Evolutionary conservation across 2,888 invertebrate species (phyloP).

Genomic region (Achlya flavicornis): DNA sequence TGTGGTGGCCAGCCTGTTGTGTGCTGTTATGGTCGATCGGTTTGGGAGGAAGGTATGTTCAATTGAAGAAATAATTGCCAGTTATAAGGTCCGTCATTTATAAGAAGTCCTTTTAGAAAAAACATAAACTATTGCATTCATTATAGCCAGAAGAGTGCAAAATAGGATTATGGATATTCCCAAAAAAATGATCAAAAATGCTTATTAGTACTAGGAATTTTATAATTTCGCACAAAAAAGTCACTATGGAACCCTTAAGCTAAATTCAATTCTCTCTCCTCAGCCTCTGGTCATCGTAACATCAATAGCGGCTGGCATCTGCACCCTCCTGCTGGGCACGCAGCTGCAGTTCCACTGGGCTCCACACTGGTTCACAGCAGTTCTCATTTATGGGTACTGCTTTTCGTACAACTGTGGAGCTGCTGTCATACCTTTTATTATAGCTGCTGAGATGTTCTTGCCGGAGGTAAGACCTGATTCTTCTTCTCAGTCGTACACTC

Average conservation of each 20-base stretch:
- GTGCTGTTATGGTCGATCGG: slow-evolving; percentile 56
- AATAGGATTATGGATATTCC: too few species aligned
- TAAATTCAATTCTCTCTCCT: not conserved
- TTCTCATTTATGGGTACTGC: slow-evolving; percentile 56
- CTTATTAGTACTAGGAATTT: not conserved
- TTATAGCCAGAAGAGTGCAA: too few species aligned
- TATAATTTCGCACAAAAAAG: too few species aligned
- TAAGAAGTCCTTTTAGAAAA: too few species aligned
- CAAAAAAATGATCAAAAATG: too few species aligned
- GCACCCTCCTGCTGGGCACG: slow-evolving; percentile 48
- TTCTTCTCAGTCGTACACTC: too few species aligned
- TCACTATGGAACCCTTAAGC: not conserved
- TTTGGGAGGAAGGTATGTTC: slow-evolving; percentile 68
- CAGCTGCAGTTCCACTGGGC: slow-evolving; percentile 58
- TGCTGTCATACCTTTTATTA: slow-evolving; percentile 65
- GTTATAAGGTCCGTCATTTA: too few species aligned
- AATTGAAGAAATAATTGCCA: slow-evolving; percentile 41
- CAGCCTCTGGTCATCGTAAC: slow-evolving; percentile 52
- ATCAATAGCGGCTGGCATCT: slow-evolving; percentile 44
- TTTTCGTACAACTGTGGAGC: slow-evolving; percentile 66
- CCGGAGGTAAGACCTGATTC: slow-evolving; percentile 54
- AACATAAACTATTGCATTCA: too few species aligned
- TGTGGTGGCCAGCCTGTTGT: slow-evolving; percentile 55
- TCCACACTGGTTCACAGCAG: slow-evolving; percentile 55
- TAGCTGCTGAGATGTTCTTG: slow-evolving; percentile 69